Percentiles rank a stretch among this genome's conserved stretches.
Conservation (phyloP, 2,113 vertebrate species). For the Pimephales promelas region DNA sequence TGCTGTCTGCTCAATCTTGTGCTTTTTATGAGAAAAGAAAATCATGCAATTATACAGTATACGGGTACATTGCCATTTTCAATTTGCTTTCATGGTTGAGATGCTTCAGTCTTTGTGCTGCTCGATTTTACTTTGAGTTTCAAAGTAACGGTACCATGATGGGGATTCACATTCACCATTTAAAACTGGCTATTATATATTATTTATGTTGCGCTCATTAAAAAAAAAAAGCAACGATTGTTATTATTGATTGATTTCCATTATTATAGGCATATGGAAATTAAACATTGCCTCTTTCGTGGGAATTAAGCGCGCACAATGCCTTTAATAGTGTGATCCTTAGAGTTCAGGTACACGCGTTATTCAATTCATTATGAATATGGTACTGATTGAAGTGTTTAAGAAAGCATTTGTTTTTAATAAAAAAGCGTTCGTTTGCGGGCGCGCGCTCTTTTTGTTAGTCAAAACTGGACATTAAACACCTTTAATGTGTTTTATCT, state of each 20-base stretch:
- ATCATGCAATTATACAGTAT: not conserved
- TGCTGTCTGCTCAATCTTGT: not conserved
- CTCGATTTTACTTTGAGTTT: conserved; percentile 13
- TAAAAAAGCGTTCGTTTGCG: not conserved
- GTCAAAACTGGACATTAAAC: not conserved
- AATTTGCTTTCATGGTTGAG: not conserved
- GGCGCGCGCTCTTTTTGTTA: not conserved
- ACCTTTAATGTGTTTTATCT: not conserved
- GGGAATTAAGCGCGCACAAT: conserved; percentile 47
- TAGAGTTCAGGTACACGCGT: not conserved
- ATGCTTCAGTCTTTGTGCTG: conserved; percentile 32
- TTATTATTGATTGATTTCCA: no score
- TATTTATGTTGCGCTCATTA: conserved; percentile 45
- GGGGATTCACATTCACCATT: not conserved
- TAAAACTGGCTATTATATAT: not conserved
- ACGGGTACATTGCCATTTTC: not conserved
- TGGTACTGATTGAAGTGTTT: not conserved
- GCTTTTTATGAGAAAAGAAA: not conserved
- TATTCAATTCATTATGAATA: not conserved
- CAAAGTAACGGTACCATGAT: conserved; percentile 64
- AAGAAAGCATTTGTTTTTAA: not conserved
- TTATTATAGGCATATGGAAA: not conserved
- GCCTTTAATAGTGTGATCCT: not conserved
- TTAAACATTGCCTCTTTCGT: conserved; percentile 40
- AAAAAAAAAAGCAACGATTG: conserved; percentile 42